These are phyloP conservation scores for Drymonia ruficornis DNA, from an alignment of 2,888 invertebrate genomes.

Conservation along the genomic window DNA sequence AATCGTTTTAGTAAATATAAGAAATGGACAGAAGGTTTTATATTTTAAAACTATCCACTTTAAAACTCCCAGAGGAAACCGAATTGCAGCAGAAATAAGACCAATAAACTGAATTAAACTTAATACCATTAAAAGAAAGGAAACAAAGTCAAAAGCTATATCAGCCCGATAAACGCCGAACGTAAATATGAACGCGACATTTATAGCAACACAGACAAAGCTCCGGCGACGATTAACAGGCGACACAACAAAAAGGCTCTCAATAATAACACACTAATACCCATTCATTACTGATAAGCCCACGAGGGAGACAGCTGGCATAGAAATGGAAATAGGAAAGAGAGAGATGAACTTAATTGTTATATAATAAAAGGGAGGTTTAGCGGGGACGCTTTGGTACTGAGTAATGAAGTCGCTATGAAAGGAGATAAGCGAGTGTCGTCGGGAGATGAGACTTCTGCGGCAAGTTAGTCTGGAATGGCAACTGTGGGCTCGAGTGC, in stretches of 20 bases:
- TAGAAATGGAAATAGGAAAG: conserved; percentile 3
- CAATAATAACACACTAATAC: conserved; percentile 55
- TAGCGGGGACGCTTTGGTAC: conserved; percentile 36
- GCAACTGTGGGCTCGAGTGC: conserved; percentile 11
- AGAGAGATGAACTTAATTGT: conserved; percentile 43
- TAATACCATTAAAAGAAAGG: conserved; percentile 28
- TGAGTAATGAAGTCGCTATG: conserved; percentile 45
- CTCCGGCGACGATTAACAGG: conserved; percentile 39
- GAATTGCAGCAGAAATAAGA: neutral
- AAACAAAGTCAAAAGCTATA: conserved; percentile 15
- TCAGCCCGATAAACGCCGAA: conserved; percentile 31
- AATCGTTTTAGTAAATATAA: too few species aligned
- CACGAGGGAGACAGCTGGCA: conserved; percentile 26
- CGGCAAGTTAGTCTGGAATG: conserved; percentile 21
- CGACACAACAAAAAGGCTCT: conserved; percentile 42
- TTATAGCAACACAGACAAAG: conserved; percentile 33
- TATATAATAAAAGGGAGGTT: conserved; percentile 51
- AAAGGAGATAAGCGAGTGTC: conserved; percentile 26
- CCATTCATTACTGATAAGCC: conserved; percentile 51
- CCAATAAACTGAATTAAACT: conserved; percentile 32
- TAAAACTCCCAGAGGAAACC: neutral
- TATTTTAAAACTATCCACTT: too few species aligned
- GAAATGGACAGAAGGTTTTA: too few species aligned
- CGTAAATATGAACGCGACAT: conserved; percentile 21
- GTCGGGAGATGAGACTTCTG: conserved; percentile 17